Evolutionary conservation across 2,113 vertebrate species (phyloP), one percentile per base, ranked within the genome.

Genomic region (Nematolebias whitei): DNA sequence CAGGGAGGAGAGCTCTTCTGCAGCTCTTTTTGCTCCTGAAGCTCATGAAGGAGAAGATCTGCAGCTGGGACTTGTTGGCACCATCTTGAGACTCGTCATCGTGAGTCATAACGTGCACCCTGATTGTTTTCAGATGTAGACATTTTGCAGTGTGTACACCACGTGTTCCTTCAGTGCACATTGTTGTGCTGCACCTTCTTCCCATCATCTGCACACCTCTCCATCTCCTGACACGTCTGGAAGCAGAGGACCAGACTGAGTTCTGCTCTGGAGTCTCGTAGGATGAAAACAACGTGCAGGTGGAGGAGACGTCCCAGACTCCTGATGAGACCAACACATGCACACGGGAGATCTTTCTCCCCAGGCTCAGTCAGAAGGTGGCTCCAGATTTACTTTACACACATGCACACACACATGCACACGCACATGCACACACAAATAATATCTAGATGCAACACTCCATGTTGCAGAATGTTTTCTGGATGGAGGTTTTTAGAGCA

Each of bases 221-320:
- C 73, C 83, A 90, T 91, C 84, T 90, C 71, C 55, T 64, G 67
- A 84, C 85, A 89, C 89, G 85, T 88, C 63, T 75, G 40, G 43
- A 60, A 79, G 84, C 83, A 67, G 76, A 81, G 53, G 93, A 82
- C 66, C 82, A 80, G 85, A 89, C 87, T 89, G 80, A 87, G 85
- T 90, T 89, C 85, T 85, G 48, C 70, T 80, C 56, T 8, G 4
- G 78, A 85, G 76, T 87, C 84, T 89, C 86, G 23, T 63, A 85
- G 84, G 85, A 89, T 78, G 77, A 68, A 67, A 76, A 59, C 43
- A 35, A 35, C 72, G 70, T 61, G 45, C 79, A 80, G 82, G 58
- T 38, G 47, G 78, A 76, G 85, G 63, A 82, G 76, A 63, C 70
- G 71, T 71, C 79, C 78, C 51, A 41, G 40, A 54, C 64, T 78